These are phyloP conservation scores for Pogonophryne albipinna DNA, from an alignment of 2,797 vertebrate genomes.

Conservation along the genomic window DNA sequence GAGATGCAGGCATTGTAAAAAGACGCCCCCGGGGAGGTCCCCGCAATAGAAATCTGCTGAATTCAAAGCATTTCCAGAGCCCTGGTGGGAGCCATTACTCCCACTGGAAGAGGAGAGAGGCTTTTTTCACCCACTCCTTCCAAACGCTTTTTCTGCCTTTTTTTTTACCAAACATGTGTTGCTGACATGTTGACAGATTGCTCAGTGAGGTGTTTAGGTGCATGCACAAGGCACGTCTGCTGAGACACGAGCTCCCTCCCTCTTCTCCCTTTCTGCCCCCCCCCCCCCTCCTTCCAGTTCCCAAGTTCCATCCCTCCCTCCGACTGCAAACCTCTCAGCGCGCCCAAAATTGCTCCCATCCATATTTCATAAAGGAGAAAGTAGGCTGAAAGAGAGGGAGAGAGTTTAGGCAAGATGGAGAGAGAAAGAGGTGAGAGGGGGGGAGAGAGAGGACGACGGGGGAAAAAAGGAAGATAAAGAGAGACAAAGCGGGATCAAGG, in stretches of 20 bases:
- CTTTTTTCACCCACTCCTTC: slow-evolving; percentile 66
- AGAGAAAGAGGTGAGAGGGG: slow-evolving; percentile 5
- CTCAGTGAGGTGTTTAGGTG: slow-evolving; percentile 99
- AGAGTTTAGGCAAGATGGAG: slow-evolving; percentile 63
- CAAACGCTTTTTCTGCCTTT: slow-evolving; percentile 53
- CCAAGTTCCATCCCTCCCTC: slow-evolving; percentile 78
- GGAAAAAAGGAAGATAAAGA: slow-evolving; percentile 76
- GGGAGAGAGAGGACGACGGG: slow-evolving; percentile 48
- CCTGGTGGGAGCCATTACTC: slow-evolving; percentile 92
- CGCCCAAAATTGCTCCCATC: slow-evolving; percentile 98
- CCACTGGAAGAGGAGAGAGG: slow-evolving; percentile 82
- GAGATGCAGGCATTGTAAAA: slow-evolving; percentile 92
- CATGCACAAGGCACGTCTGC: slow-evolving; percentile 96
- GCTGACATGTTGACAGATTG: slow-evolving; percentile 99
- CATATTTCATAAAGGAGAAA: slow-evolving; percentile 97
- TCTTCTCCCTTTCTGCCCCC: not conserved
- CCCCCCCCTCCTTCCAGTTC: slow-evolving; percentile 51
- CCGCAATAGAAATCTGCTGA: slow-evolving; percentile 93
- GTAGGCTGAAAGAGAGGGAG: slow-evolving; percentile 87
- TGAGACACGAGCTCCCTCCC: slow-evolving; percentile 88
- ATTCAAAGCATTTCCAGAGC: slow-evolving; percentile 93
- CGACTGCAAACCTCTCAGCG: slow-evolving; percentile 95
- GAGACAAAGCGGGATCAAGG: slow-evolving; percentile 81
- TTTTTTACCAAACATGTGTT: slow-evolving; percentile 99
- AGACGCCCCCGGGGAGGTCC: slow-evolving; percentile 87